Conservation (phyloP, 2,888 invertebrate species). For the Pseudococcus jackbeardsleyi region DNA sequence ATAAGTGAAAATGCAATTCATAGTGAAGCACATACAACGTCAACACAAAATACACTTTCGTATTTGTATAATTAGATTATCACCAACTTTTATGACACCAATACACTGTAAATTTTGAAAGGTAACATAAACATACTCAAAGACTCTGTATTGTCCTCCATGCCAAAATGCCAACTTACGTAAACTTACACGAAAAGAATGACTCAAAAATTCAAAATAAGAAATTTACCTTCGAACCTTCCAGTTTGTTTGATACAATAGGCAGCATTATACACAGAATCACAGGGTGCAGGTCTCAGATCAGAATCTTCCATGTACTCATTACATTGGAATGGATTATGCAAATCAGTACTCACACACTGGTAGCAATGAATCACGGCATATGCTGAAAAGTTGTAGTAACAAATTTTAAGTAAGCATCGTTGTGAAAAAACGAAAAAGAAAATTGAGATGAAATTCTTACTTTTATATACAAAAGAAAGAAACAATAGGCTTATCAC, state of each 20-base stretch:
- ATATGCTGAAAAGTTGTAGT: slow-evolving; percentile 72
- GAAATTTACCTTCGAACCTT: slow-evolving; percentile 83
- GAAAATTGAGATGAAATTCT: background rate
- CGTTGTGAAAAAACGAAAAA: background rate
- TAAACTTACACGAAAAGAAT: background rate
- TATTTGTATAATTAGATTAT: too few species aligned
- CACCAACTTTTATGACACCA: too few species aligned
- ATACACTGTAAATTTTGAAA: too few species aligned
- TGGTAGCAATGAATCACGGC: slow-evolving; percentile 85
- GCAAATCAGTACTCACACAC: slow-evolving; percentile 86
- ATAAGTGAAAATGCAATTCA: too few species aligned
- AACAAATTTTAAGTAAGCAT: background rate
- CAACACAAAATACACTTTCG: too few species aligned
- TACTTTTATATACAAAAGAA: background rate
- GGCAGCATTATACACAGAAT: slow-evolving; percentile 84
- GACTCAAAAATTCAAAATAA: background rate
- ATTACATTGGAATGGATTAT: slow-evolving; percentile 85
- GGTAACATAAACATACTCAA: too few species aligned
- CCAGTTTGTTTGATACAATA: slow-evolving; percentile 96
- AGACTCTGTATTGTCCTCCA: too few species aligned
- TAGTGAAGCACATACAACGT: too few species aligned
- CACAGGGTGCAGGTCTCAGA: slow-evolving; percentile 80
- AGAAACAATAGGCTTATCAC: background rate
- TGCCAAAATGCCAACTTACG: too few species aligned
- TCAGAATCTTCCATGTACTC: slow-evolving; percentile 80